A percentile compares a stretch with the other conserved stretches of the same genome.
These are phyloP conservation scores for Tortricodes alternella DNA, from an alignment of 2,888 invertebrate species.

Conservation along the genomic window DNA sequence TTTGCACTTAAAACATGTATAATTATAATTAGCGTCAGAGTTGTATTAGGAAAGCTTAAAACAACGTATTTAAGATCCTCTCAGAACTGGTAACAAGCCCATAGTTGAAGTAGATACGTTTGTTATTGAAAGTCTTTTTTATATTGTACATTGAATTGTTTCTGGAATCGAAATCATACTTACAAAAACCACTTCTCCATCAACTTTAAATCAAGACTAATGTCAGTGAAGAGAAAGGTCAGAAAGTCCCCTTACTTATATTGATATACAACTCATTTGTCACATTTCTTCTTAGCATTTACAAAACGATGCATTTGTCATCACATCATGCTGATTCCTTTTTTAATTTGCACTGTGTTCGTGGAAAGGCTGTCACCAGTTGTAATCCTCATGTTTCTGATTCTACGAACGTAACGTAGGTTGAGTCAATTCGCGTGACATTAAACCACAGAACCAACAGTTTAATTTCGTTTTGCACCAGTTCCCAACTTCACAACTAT, in stretches of 20 bases:
- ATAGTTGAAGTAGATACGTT: too few relatives aligned
- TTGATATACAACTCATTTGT: constrained; percentile 27
- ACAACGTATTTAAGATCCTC: too few relatives aligned
- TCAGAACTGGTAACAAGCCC: too few relatives aligned
- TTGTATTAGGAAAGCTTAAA: too few relatives aligned
- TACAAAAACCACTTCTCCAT: constrained; percentile 4
- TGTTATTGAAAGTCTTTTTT: too few relatives aligned
- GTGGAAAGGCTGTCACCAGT: constrained; percentile 44
- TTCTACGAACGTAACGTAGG: constrained; percentile 50
- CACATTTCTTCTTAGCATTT: constrained; percentile 22
- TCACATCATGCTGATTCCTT: constrained; percentile 39
- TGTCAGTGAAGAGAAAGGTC: constrained; percentile 19
- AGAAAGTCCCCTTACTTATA: constrained; percentile 19
- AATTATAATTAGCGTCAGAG: too few relatives aligned
- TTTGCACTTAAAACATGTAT: too few relatives aligned
- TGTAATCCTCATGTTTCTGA: constrained; percentile 5
- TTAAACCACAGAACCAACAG: constrained; percentile 64
- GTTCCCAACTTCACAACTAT: constrained; percentile 41
- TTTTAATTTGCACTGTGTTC: constrained; percentile 51
- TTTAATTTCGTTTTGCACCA: constrained; percentile 57
- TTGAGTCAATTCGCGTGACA: constrained; percentile 66
- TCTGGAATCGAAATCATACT: constrained; percentile 9
- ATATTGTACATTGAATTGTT: not conserved
- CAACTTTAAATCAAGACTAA: constrained; percentile 32
- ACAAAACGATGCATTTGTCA: constrained; percentile 44